A percentile compares a stretch with the other conserved stretches of the same genome.
Evolutionary conservation across 2,113 vertebrate genomes (phyloP).

Genomic region (Grammomys dolichurus): DNA sequence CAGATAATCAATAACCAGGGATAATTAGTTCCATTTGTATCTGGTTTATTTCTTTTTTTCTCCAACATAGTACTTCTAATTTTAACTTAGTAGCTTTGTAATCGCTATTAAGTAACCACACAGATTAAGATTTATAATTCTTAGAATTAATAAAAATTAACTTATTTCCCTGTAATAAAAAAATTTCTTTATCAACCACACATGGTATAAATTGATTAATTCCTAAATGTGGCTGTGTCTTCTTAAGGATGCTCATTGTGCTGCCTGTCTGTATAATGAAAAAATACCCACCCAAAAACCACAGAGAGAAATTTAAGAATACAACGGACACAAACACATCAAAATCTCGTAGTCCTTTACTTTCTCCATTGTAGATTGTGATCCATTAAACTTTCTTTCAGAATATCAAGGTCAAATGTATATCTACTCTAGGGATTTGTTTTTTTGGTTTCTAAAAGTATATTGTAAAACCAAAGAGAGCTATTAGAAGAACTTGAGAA

Average conservation of each 20-base stretch:
- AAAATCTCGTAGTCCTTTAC: not conserved
- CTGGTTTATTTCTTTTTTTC: not conserved
- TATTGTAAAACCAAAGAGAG: not conserved
- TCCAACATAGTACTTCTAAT: not conserved
- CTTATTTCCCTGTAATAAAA: slow-evolving; percentile 10
- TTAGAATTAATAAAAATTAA: slow-evolving; percentile 24
- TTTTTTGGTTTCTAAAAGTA: not conserved
- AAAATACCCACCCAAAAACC: not conserved
- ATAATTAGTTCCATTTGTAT: not conserved
- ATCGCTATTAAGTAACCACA: not conserved
- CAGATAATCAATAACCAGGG: not conserved
- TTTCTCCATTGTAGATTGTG: not conserved
- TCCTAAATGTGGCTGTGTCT: not conserved
- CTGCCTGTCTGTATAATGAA: not conserved
- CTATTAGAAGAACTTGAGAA: slow-evolving; percentile 2
- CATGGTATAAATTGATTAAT: slow-evolving; percentile 7
- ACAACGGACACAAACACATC: not conserved
- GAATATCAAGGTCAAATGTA: slow-evolving; percentile 1
- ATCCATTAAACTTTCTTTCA: not conserved
- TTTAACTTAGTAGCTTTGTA: not conserved
- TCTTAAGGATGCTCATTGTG: not conserved
- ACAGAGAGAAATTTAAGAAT: not conserved
- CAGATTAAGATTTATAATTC: not conserved
- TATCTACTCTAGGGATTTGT: not conserved
- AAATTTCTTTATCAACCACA: not conserved